These are phyloP conservation scores for Chrysolina oricalcia DNA, from an alignment of 2,888 invertebrate species.

Conservation along the genomic window DNA sequence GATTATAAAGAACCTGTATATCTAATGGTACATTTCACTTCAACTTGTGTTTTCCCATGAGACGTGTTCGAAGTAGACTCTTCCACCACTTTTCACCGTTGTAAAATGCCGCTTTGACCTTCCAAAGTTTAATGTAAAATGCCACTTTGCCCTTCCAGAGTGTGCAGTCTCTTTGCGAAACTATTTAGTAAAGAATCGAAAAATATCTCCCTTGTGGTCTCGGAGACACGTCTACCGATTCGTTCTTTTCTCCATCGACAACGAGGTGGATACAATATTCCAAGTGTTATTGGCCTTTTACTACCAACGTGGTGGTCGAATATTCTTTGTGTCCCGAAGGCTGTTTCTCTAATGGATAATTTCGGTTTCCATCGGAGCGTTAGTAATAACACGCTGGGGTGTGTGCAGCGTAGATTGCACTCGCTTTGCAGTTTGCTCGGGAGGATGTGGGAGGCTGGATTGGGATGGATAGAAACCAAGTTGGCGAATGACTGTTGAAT, in stretches of 20 bases:
- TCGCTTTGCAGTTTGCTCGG: not conserved
- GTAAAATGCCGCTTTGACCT: too few species aligned
- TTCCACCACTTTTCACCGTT: too few species aligned
- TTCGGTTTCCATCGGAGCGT: constrained; percentile 20
- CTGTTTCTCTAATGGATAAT: constrained; percentile 33
- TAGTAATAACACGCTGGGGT: constrained; percentile 9
- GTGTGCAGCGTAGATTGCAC: not conserved
- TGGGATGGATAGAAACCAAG: too few species aligned
- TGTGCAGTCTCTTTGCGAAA: not conserved
- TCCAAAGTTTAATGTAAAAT: not conserved
- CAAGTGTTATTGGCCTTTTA: constrained; percentile 32
- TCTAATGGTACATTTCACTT: too few species aligned
- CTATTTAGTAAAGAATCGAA: constrained; percentile 25
- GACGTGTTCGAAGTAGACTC: too few species aligned
- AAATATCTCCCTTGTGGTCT: constrained; percentile 27
- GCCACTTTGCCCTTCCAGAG: not conserved
- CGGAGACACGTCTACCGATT: constrained; percentile 3
- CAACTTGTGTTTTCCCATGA: too few species aligned
- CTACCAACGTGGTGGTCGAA: constrained; percentile 14
- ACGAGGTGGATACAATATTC: constrained; percentile 18
- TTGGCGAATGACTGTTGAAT: too few species aligned
- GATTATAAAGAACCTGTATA: too few species aligned
- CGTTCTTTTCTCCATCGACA: constrained; percentile 10
- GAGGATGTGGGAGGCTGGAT: not conserved
- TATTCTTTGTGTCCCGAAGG: constrained; percentile 23